Evolutionary conservation across 1,140 invertebrate genomes (phyloP).

Genomic region (Calliopsis andreniformis): DNA sequence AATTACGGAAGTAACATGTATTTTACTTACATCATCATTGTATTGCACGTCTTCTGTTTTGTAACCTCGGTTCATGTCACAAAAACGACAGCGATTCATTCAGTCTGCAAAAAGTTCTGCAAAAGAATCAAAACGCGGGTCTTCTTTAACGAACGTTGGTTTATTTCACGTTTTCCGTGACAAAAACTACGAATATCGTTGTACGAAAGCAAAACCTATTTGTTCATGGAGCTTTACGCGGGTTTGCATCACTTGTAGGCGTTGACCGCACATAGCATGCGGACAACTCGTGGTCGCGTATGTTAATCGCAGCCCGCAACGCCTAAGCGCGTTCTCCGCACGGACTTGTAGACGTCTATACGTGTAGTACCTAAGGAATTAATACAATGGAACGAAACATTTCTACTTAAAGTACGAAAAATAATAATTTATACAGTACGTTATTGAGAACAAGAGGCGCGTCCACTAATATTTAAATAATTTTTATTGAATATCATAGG

Average conservation of each 20-base stretch:
- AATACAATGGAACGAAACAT: background rate
- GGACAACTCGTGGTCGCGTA: too few relatives aligned
- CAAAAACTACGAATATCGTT: conserved; percentile 9
- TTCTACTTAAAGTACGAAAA: background rate
- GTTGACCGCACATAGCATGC: too few relatives aligned
- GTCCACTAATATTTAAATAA: conserved; percentile 50
- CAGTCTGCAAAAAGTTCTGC: background rate
- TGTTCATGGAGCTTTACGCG: too few relatives aligned
- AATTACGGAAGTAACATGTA: background rate
- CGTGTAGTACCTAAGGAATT: too few relatives aligned
- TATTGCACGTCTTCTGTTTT: background rate
- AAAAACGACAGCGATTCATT: background rate
- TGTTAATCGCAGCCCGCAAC: too few relatives aligned
- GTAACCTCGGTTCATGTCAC: background rate
- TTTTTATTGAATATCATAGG: conserved; percentile 54
- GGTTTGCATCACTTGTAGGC: too few relatives aligned
- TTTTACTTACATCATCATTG: background rate
- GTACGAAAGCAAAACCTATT: conserved; percentile 7
- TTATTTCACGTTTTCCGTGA: conserved; percentile 10
- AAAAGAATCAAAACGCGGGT: background rate
- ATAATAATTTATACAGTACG: conserved; percentile 23
- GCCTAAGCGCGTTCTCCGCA: too few relatives aligned
- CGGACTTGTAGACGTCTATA: too few relatives aligned
- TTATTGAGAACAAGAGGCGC: conserved; percentile 19
- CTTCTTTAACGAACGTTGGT: background rate